These are phyloP conservation scores for Nomada goodeniana DNA, from an alignment of 2,888 invertebrate genomes.

Conservation along the genomic window DNA sequence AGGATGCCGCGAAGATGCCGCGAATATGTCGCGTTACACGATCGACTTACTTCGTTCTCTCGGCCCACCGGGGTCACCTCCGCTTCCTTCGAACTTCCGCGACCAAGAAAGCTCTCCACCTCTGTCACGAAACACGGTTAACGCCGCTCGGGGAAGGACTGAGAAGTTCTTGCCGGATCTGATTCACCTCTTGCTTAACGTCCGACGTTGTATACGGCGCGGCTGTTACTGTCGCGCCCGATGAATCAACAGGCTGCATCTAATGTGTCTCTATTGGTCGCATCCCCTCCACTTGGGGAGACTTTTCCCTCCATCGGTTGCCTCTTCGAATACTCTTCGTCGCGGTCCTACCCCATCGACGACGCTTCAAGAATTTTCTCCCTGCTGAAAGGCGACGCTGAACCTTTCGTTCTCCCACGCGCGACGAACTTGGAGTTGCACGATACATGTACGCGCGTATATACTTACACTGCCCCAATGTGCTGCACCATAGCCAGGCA, in stretches of 20 bases:
- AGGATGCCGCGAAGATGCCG: too few species aligned
- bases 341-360: conserved; percentile 27
- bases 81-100: background rate
- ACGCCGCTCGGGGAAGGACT: background rate
- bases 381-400: background rate
- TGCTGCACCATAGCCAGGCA: too few species aligned
- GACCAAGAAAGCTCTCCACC: background rate
- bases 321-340: conserved; percentile 23
- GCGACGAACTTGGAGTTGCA: background rate
- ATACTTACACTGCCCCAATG: too few species aligned
- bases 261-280: conserved; percentile 57
- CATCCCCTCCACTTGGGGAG: conserved; percentile 55
- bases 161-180: background rate
- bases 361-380: conserved; percentile 15
- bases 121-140: conserved; percentile 22
- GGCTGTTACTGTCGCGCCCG: conserved; percentile 60
- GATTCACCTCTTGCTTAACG: conserved; percentile 16
- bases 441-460: background rate
- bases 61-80: background rate
- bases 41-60: conserved; percentile 16
- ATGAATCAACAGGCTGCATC: conserved; percentile 72
- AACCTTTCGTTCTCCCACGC: background rate
- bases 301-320: conserved; percentile 47
- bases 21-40: too few species aligned
- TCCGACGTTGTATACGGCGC: conserved; percentile 42